Evolutionary conservation across 2,888 invertebrate species (phyloP), one percentile per base, ranked within the genome.

Genomic region (Cylloceria caligata): DNA sequence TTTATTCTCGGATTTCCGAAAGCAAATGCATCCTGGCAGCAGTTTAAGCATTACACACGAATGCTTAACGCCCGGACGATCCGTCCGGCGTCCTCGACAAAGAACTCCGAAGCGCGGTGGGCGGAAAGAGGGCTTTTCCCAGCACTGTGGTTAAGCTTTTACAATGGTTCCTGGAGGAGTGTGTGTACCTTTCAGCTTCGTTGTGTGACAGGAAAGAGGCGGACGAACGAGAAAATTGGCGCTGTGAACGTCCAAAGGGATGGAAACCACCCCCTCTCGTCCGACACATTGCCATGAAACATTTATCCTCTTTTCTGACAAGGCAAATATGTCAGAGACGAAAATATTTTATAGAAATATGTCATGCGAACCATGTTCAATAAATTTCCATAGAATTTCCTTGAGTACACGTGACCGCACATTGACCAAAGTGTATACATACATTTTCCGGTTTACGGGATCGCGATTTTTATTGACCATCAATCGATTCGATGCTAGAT

Each of bases 1-100:
- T 68, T 81, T 77, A 77, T 77, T 45, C 72, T 77, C 81, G 73
- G 16, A 81, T 81, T 81, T 77, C 77, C 45, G 24, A 64, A 60
- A 75, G 80, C 36, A 60, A 72, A 72, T 65, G 45, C 55, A 34
- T 36, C 71, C 73, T 45, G 68, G 34, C 68, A 30, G 47, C 80
- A 68, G 64, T 77, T 62, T 34, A 13, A 36, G 57, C 21, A 65
- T 11, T 21, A 47, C 42, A 52, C 34, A 36, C 42, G 47, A 65
- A 36, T 34, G 27, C 24, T 52, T n/a, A 60, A 52, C 34, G 74
- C 19, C 45, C 55, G 24, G 64, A 49, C 64, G 30, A 13, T 24
- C 30, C 36, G 60, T 76, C 36, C 47, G 57, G n/a, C 34, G 19
- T 74, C 60, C 55, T 55, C 68, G 42, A 78, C 78, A 81, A 81